phyloP scores from a whole-genome alignment of 2,113 vertebrate genomes.

The Aphelocoma coerulescens region DNA sequence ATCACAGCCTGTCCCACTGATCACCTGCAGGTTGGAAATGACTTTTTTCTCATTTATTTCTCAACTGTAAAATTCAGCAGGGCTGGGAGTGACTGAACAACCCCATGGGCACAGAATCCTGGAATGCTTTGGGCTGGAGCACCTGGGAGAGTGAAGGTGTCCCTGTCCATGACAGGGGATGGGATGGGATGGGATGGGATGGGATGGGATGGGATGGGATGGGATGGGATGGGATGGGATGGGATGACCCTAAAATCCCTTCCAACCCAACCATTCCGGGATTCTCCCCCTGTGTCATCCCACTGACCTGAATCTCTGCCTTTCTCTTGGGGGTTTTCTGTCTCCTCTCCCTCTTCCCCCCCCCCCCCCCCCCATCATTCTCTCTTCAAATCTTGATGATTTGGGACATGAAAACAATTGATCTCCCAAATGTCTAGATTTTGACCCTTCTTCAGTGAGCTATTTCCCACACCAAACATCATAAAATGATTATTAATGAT shows the following conservation, averaged over 20 bases:
- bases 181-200: neutral
- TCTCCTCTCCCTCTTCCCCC: neutral
- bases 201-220: too few relatives aligned
- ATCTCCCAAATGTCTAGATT: neutral
- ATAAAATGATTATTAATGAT: neutral
- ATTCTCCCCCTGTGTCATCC: neutral
- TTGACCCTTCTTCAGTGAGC: neutral
- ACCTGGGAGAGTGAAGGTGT: neutral
- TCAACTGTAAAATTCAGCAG: neutral
- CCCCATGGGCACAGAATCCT: neutral
- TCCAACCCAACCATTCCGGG: neutral
- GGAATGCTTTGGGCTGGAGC: neutral
- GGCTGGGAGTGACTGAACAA: neutral
- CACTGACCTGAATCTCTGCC: neutral
- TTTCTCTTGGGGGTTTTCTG: neutral
- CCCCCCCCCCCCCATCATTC: rapidly evolving
- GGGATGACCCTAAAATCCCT: neutral
- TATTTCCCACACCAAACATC: neutral
- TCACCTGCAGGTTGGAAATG: neutral
- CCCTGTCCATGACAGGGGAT: neutral
- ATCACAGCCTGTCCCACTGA: neutral
- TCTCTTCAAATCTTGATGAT: neutral
- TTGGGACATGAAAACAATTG: neutral
- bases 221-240: neutral
- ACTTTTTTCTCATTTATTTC: neutral